These are phyloP conservation scores for Anguilla marmorata DNA, from an alignment of 2,797 vertebrate genomes.

Conservation along the genomic window DNA sequence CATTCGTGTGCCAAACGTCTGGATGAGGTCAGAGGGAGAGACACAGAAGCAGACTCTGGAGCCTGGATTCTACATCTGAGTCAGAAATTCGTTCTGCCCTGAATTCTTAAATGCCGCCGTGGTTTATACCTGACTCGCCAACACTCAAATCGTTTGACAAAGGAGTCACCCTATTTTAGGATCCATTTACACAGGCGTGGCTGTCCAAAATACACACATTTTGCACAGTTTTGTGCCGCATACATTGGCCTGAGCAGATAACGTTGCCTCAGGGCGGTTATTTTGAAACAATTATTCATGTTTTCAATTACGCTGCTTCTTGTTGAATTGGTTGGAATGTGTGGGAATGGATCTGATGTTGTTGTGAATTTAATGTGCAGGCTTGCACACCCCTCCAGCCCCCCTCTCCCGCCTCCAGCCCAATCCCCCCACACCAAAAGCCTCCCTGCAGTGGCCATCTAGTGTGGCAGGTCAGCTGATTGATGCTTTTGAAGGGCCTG, in stretches of 20 bases:
- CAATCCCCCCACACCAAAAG: neutral
- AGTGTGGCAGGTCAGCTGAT: conserved; percentile 56
- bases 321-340: neutral
- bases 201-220: neutral
- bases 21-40: neutral
- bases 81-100: neutral
- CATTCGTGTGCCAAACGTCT: neutral
- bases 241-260: neutral
- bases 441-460: conserved; percentile 53
- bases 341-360: neutral
- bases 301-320: neutral
- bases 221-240: neutral
- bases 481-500: conserved; percentile 46
- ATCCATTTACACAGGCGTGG: neutral
- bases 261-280: neutral
- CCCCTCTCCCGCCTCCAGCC: too few species aligned
- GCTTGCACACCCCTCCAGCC: neutral
- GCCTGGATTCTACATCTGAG: conserved; percentile 9
- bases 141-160: neutral
- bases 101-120: neutral
- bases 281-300: neutral
- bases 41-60: neutral
- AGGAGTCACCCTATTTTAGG: neutral
- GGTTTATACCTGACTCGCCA: neutral
- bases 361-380: neutral